phyloP scores from a whole-genome alignment of 2,888 invertebrate species.

The Malthinus flaveolus region DNA sequence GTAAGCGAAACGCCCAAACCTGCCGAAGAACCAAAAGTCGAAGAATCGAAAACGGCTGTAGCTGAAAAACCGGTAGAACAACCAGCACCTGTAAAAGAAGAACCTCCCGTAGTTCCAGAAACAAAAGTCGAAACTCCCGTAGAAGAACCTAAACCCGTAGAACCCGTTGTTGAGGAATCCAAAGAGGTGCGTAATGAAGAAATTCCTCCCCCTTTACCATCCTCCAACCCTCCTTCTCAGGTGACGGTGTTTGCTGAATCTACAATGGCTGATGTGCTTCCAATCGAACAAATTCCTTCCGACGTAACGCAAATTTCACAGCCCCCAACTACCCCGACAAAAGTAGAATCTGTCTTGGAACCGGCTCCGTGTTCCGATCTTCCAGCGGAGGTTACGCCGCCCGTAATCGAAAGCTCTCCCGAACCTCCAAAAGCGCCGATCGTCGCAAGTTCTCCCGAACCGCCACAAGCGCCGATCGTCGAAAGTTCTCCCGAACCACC shows the following conservation, averaged over 20 bases:
- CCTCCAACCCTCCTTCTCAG: slow-evolving; percentile 75
- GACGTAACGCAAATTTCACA: slow-evolving; percentile 15
- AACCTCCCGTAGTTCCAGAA: slow-evolving; percentile 23
- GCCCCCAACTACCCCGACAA: slow-evolving; percentile 23
- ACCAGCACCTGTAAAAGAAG: slow-evolving; percentile 36
- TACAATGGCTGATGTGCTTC: slow-evolving; percentile 60
- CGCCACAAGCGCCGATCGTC: slow-evolving; percentile 11
- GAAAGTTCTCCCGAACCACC: slow-evolving; percentile 13
- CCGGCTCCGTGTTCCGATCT: slow-evolving; percentile 14
- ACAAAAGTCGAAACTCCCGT: slow-evolving; percentile 26
- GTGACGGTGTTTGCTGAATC: slow-evolving; percentile 74
- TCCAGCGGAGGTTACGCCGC: slow-evolving; percentile 14
- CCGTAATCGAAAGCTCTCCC: slow-evolving; percentile 21
- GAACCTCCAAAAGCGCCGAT: slow-evolving; percentile 20
- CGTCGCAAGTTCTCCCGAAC: slow-evolving; percentile 20
- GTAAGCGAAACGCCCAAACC: slow-evolving; percentile 22
- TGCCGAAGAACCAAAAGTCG: slow-evolving; percentile 31
- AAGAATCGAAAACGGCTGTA: slow-evolving; percentile 19
- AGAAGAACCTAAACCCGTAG: slow-evolving; percentile 34
- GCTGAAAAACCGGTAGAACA: slow-evolving; percentile 33
- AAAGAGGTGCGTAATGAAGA: slow-evolving; percentile 66
- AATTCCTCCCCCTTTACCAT: slow-evolving; percentile 73
- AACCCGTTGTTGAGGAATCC: slow-evolving; percentile 41
- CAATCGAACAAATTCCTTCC: slow-evolving; percentile 46
- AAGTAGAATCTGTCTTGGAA: slow-evolving; percentile 32